These are phyloP conservation scores for Erebia ligea DNA, from an alignment of 2,888 invertebrate genomes.

Conservation along the genomic window DNA sequence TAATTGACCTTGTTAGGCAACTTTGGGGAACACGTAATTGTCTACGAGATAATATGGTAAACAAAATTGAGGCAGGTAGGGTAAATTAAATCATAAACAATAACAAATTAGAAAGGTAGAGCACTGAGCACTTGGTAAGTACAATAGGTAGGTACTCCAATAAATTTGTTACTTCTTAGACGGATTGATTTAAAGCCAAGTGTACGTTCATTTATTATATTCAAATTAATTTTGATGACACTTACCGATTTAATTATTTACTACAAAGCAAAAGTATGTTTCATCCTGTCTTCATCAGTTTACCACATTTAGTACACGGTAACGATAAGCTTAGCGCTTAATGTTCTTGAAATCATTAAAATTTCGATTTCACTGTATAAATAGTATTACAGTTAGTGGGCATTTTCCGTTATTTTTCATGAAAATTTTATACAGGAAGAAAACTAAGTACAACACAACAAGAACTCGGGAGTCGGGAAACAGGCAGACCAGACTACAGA, in stretches of 20 bases:
- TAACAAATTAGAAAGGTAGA: conserved; percentile 70
- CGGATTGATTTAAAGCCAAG: neutral
- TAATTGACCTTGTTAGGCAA: conserved; percentile 24
- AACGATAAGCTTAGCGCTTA: conserved; percentile 35
- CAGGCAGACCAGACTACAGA: conserved; percentile 44
- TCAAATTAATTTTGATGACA: conserved; percentile 42
- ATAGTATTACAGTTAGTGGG: conserved; percentile 60
- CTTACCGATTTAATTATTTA: conserved; percentile 73
- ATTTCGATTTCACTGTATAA: conserved; percentile 48
- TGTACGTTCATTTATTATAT: conserved; percentile 19
- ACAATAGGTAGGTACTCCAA: neutral
- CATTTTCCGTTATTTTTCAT: conserved; percentile 76
- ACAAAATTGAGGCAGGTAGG: conserved; percentile 11
- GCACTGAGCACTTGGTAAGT: conserved; percentile 29
- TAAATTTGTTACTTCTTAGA: conserved; percentile 4
- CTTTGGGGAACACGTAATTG: neutral
- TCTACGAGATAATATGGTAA: conserved; percentile 18
- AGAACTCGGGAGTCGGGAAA: conserved; percentile 51
- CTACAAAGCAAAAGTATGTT: conserved; percentile 73
- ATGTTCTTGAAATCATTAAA: conserved; percentile 29
- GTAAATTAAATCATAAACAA: conserved; percentile 32
- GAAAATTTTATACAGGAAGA: conserved; percentile 67
- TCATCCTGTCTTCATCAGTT: conserved; percentile 75
- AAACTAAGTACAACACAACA: conserved; percentile 69
- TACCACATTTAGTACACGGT: conserved; percentile 69